Evolutionary conservation across 2,113 vertebrate species (phyloP).

Genomic region (Microtus pennsylvanicus): DNA sequence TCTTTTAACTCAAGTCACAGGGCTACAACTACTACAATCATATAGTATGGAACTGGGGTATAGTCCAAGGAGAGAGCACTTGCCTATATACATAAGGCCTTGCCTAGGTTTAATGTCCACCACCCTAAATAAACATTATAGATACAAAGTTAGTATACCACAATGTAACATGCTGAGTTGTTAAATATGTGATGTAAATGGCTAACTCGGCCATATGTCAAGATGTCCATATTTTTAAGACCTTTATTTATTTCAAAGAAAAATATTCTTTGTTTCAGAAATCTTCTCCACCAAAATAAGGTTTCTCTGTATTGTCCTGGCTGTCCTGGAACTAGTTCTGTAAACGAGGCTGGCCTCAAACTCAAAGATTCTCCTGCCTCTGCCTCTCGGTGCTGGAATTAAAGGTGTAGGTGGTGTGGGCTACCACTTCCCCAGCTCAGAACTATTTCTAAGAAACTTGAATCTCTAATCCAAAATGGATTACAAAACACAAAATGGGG

Average conservation of each 20-base stretch:
- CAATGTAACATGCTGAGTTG: slow-evolving; percentile 11
- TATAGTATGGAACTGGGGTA: neutral
- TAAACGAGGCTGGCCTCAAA: neutral
- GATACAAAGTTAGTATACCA: slow-evolving; percentile 11
- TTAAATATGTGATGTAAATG: neutral
- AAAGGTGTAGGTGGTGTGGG: neutral
- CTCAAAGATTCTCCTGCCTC: neutral
- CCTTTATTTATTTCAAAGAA: slow-evolving; percentile 14
- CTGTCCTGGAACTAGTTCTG: neutral
- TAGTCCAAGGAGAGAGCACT: neutral
- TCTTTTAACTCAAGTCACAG: neutral
- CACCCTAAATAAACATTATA: slow-evolving; percentile 15
- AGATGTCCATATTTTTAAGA: slow-evolving; percentile 9
- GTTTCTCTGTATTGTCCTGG: neutral
- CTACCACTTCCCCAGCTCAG: neutral
- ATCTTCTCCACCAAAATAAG: neutral
- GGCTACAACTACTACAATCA: too few species aligned
- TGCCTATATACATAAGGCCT: neutral
- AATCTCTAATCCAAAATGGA: slow-evolving; percentile 2
- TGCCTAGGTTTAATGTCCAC: neutral
- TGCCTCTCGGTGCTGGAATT: neutral
- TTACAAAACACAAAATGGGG: neutral
- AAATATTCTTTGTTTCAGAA: slow-evolving; percentile 46
- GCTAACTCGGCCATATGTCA: neutral
- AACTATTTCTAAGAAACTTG: slow-evolving; percentile 47